phyloP scores from a whole-genome alignment of 2,113 vertebrate species.

The Atherinomorus stipes region DNA sequence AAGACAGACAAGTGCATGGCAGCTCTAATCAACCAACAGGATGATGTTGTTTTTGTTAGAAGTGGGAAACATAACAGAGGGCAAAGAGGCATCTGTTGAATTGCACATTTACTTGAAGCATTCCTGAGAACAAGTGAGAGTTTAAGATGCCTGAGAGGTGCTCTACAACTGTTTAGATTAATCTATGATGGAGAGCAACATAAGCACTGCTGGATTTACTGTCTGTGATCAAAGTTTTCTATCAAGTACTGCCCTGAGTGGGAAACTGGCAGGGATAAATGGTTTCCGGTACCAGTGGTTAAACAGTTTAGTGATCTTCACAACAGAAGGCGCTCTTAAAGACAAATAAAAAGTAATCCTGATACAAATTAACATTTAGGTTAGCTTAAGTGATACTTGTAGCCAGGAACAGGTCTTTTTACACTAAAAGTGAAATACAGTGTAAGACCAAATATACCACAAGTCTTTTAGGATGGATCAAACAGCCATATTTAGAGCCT shows the following conservation, averaged over 20 bases:
- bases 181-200: constrained; percentile 37
- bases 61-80: constrained; percentile 10
- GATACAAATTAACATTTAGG: constrained; percentile 28
- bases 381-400: constrained; percentile 5
- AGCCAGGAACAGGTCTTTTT: constrained; percentile 6
- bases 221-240: constrained; percentile 57
- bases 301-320: constrained; percentile 28
- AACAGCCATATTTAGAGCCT: constrained; percentile 16
- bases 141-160: constrained; percentile 25
- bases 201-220: constrained; percentile 45
- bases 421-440: constrained; percentile 13
- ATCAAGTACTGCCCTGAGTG: constrained; percentile 13
- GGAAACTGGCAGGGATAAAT: constrained; percentile 28
- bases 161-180: constrained; percentile 40
- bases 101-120: constrained; percentile 42
- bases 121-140: constrained; percentile 32
- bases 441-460: constrained; percentile 15
- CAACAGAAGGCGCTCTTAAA: constrained; percentile 27
- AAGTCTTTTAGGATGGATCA: constrained; percentile 8
- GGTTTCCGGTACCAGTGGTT: constrained; percentile 29
- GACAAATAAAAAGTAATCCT: not conserved
- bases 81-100: not conserved
- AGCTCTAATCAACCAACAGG: constrained; percentile 34
- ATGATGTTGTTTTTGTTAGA: not conserved
- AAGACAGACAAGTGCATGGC: constrained; percentile 8